phyloP scores from a whole-genome alignment of 2,797 vertebrate species.

The Aphelocoma californica region DNA sequence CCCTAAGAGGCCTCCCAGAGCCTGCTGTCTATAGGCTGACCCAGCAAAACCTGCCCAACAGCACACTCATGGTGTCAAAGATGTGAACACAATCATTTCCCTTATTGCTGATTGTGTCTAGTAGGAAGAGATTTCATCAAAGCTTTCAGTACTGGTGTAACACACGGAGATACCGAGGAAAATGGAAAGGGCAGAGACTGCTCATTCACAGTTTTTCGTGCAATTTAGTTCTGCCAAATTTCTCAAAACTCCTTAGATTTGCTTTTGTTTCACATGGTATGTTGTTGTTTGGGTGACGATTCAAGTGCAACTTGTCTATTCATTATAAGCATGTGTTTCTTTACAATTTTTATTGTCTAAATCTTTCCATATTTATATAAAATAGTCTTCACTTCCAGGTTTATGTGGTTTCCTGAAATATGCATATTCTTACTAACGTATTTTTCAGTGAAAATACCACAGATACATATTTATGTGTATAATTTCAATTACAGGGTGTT shows the following conservation, averaged over 20 bases:
- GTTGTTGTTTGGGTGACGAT: neutral
- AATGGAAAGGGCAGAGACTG: neutral
- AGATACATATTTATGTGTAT: neutral
- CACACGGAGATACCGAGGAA: neutral
- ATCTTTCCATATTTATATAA: neutral
- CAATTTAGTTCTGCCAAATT: neutral
- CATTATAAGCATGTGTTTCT: neutral
- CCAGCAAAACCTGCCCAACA: neutral
- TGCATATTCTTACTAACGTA: neutral
- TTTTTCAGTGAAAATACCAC: neutral
- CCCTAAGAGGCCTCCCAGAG: neutral
- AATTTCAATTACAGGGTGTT: neutral
- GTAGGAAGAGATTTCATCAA: neutral
- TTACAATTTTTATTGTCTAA: neutral
- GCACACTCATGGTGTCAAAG: neutral
- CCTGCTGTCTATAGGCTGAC: neutral
- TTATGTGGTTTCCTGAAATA: neutral
- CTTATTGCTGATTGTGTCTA: neutral
- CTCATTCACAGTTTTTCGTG: neutral
- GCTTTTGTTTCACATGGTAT: neutral
- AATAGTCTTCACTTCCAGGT: neutral
- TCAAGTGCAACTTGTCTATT: neutral
- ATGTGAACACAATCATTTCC: neutral
- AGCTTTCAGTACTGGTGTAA: neutral
- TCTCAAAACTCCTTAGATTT: neutral